Base-by-base conservation (phyloP, 2,113 vertebrate genomes). In the Crotalus helleri region DNA sequence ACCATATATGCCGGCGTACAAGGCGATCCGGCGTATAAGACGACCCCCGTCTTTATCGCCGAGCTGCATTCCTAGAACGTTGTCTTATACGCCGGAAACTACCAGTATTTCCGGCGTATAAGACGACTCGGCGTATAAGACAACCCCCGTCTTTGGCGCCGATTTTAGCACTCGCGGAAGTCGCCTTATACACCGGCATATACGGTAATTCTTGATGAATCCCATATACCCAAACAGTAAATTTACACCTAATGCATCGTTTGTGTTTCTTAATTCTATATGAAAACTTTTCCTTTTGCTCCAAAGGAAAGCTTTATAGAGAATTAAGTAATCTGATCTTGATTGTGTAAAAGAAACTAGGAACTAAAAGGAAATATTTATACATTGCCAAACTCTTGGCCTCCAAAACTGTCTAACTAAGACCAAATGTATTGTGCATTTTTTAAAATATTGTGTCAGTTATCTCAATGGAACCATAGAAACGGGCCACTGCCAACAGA, bases 381-480 rank as follows among this genome's bases (percentile, higher is more conserved):
- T 17, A 15, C 92, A 94, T 86, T 7, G 23, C 12, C 49, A 85
- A 64, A 23, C 5, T 49, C 93, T 93, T 90, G 61, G n/a, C 39
- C 90, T 89, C 69, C 57, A 26, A 64, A 90, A 2, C 61, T 93
- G 91, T 89, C 33, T 74, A 93, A 85, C 87, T 86, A 87, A 17
- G 1, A 91, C 93, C 87, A 92, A 93, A 86, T 92, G 91, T 92
- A 55, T 89, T 53, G 24, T 89, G 54, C 69, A 89, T 91, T 59
- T 55, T 58, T 49, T 0, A 23, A 49, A n/a, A 33, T 13, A 46
- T 29, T 89, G 74, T 87, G 33, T 88, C 15, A 55, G 49, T 87
- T 94, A 74, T 90, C 33, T 90, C 33, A 13, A n/a, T 94, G 91
- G 26, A 92, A 91, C 51, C 46, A 90, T 90, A 54, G 91, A 87